phyloP scores from a whole-genome alignment of 2,113 vertebrate species.

The Cynopterus brachyotis region DNA sequence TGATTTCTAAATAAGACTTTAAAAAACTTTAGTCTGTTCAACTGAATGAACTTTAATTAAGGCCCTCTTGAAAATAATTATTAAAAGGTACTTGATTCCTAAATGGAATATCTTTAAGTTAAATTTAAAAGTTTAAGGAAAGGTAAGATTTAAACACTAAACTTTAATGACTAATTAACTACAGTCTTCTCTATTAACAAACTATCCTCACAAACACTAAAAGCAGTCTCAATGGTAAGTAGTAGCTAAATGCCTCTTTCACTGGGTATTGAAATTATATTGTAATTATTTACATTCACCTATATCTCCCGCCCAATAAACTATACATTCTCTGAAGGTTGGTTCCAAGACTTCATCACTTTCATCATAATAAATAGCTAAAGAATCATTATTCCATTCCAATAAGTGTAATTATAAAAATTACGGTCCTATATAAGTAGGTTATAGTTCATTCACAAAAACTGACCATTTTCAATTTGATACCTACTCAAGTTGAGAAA shows the following conservation, averaged over 20 bases:
- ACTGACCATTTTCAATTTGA: not conserved
- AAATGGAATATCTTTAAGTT: not conserved
- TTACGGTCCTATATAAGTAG: not conserved
- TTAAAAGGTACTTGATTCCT: constrained; percentile 26
- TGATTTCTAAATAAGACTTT: constrained; percentile 1
- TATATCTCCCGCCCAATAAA: not conserved
- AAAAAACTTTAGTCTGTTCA: constrained; percentile 15
- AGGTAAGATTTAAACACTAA: not conserved
- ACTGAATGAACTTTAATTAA: constrained; percentile 27
- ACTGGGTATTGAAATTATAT: not conserved
- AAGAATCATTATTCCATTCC: not conserved
- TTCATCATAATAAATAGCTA: not conserved
- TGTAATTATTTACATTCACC: not conserved
- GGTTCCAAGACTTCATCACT: not conserved
- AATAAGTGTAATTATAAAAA: not conserved
- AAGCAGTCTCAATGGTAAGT: not conserved
- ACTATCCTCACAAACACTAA: not conserved
- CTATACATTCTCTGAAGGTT: not conserved
- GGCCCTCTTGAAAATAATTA: not conserved
- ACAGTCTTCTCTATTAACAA: not conserved
- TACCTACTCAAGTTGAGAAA: not conserved
- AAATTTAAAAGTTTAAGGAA: not conserved
- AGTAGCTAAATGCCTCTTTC: not conserved
- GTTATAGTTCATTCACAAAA: not conserved
- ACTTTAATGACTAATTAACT: not conserved